Evolutionary conservation across 2,797 vertebrate species (phyloP), one percentile per base, ranked within the genome.

Genomic region (Strix occidentalis): DNA sequence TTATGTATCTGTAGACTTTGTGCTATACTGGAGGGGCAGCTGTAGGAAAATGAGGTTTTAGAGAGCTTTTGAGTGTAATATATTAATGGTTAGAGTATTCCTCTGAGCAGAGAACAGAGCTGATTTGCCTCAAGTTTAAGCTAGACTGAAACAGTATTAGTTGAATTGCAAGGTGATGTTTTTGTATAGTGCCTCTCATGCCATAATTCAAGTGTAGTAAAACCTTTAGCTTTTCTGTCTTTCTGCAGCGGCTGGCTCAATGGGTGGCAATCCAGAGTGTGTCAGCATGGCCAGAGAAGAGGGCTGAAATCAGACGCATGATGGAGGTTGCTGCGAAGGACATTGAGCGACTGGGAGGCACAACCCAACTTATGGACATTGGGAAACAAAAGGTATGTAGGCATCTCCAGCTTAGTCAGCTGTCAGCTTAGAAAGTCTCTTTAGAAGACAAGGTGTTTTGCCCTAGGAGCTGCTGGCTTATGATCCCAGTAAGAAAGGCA

Each of bases 261-360:
- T 99, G 99, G 99, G 99, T 99, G 68, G 98, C 95, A 2, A 98
- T 99, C 79, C 99, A 99, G 98, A 99, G 99, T 2, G 99, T 99
- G 76, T 99, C 99, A 3, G 98, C 99, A 1, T 99, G 98, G 99
- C 98, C 99, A 0, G 99, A 99, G 97, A 99, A 99, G 94, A 98
- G 99, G 5, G 98, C 82, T 0, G 99, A 99, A 76, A 99, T 99
- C 98, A 98, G 94, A n/a, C 98, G 16, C 95, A 99, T 99, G 99
- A 99, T 99, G 98, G 98, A 99, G 84, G 98, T 99, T 33, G 99
- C 98, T 1, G 99, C 98, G 0, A 98, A 98, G 26, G 99, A 99
- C 50, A 98, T 99, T 2, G 97, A 98, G 95, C 98, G 92, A 26
- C 97, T 99, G 68, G 99, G 99, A 15, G 99, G 99, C 70, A 98